Conservation (phyloP, 1,140 invertebrate genomes). For the Heliothis virescens region DNA sequence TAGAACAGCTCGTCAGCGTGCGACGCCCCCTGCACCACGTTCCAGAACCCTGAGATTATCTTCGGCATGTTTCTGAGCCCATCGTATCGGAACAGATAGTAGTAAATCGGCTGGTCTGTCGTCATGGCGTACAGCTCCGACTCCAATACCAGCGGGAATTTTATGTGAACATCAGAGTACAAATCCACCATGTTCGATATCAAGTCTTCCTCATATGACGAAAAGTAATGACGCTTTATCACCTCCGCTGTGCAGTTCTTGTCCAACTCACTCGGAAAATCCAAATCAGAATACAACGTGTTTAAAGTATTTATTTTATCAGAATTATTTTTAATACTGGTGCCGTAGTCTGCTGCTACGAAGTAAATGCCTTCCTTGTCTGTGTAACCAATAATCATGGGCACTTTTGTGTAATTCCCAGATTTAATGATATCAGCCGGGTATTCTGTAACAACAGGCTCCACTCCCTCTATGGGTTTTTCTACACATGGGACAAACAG, state of each 20-base stretch:
- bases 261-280: constrained; percentile 67
- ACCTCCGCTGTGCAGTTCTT: constrained; percentile 65
- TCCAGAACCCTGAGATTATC: constrained; percentile 64
- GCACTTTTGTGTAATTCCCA: constrained; percentile 79
- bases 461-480: constrained; percentile 69
- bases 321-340: constrained; percentile 59
- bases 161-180: constrained; percentile 79
- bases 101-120: constrained; percentile 74
- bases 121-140: constrained; percentile 71
- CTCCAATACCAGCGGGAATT: constrained; percentile 73
- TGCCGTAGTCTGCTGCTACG: constrained; percentile 71
- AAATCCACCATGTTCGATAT: constrained; percentile 75
- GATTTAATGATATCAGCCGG: constrained; percentile 72
- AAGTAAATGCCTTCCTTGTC: constrained; percentile 82
- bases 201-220: constrained; percentile 65
- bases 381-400: constrained; percentile 80
- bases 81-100: constrained; percentile 78
- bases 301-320: constrained; percentile 58
- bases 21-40: constrained; percentile 66
- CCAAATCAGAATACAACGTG: constrained; percentile 66
- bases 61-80: constrained; percentile 77
- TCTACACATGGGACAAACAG: constrained; percentile 80
- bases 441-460: constrained; percentile 70
- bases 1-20: constrained; percentile 82
- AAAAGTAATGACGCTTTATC: constrained; percentile 71